Conservation (phyloP, 2,113 vertebrate genomes). For the Apeltes quadracus region DNA sequence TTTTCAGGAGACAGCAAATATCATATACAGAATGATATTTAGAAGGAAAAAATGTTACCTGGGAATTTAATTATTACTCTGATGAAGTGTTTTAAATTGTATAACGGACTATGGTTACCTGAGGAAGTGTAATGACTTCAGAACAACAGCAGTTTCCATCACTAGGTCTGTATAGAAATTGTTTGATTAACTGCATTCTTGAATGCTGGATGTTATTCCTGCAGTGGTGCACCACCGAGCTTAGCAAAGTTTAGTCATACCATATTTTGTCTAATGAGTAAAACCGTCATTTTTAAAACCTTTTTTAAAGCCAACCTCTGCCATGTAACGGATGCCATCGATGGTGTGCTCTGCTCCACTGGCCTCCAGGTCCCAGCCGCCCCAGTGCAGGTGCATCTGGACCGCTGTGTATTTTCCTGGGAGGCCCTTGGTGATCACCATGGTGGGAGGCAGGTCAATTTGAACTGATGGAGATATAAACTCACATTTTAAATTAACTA, state of each 20-base stretch:
- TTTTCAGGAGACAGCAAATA: background rate
- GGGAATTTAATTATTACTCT: background rate
- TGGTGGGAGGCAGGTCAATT: slow-evolving; percentile 84
- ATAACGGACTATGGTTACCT: background rate
- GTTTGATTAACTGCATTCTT: background rate
- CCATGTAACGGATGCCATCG: slow-evolving; percentile 85
- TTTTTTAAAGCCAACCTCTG: slow-evolving; percentile 83
- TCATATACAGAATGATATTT: background rate
- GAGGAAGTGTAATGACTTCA: background rate
- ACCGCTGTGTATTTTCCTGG: slow-evolving; percentile 79
- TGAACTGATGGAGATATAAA: slow-evolving; percentile 80
- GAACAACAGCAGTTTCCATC: background rate
- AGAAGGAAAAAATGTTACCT: background rate
- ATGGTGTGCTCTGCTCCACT: slow-evolving; percentile 93
- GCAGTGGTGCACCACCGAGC: background rate
- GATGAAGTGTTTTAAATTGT: background rate
- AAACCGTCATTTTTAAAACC: background rate
- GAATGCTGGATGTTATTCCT: background rate
- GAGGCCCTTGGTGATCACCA: slow-evolving; percentile 82
- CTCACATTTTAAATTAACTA: background rate
- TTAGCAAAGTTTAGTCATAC: background rate
- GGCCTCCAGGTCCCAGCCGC: slow-evolving; percentile 82
- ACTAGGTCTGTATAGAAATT: background rate
- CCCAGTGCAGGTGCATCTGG: slow-evolving; percentile 97
- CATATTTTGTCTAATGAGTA: background rate